phyloP scores from a whole-genome alignment of 2,113 vertebrate species.

The Ammospiza caudacuta region DNA sequence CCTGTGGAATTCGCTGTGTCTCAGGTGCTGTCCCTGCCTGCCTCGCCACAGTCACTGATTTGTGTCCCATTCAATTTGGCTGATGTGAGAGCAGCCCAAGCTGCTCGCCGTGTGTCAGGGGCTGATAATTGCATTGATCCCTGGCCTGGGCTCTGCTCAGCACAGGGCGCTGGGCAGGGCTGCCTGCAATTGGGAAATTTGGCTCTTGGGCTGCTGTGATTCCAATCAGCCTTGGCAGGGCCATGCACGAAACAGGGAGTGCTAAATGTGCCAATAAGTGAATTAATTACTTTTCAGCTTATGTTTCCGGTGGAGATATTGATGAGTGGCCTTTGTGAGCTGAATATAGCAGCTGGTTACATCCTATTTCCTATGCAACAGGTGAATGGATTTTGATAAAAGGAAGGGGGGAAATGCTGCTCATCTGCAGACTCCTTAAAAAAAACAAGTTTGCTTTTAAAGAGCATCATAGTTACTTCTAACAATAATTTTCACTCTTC shows the following conservation, averaged over 20 bases:
- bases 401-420: neutral
- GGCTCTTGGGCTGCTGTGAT: conserved; percentile 1
- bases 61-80: conserved; percentile 64
- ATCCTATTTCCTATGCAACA: neutral
- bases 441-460: neutral
- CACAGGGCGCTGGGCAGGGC: neutral
- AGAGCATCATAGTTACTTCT: neutral
- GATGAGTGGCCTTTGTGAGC: conserved; percentile 13
- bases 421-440: neutral
- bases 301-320: conserved; percentile 17
- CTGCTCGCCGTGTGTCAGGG: conserved; percentile 38
- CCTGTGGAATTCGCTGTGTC: conserved; percentile 28
- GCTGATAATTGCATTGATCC: conserved; percentile 72
- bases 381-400: neutral
- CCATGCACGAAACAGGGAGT: neutral
- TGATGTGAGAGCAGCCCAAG: conserved; percentile 36
- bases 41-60: conserved; percentile 65
- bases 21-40: conserved; percentile 42
- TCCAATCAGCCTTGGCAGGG: conserved; percentile 52
- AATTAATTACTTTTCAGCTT: conserved; percentile 49
- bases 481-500: neutral
- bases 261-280: conserved; percentile 50
- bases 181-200: conserved; percentile 37
- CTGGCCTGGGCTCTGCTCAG: conserved; percentile 16
- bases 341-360: neutral